phyloP scores from a whole-genome alignment of 2,888 invertebrate species.

The Pollenia amentaria region DNA sequence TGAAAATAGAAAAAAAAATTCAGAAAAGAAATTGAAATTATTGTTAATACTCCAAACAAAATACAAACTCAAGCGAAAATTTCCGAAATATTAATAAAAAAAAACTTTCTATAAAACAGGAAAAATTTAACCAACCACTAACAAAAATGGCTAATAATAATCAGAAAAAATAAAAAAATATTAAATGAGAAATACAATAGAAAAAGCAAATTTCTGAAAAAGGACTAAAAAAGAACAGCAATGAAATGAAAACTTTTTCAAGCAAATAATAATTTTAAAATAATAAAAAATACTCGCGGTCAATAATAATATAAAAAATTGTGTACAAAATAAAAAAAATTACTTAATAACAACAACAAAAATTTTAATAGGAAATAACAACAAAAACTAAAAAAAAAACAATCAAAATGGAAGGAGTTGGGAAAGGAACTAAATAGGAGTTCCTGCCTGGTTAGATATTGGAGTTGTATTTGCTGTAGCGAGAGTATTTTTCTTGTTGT shows the following conservation, averaged over 20 bases:
- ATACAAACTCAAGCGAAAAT: slow-evolving; percentile 50
- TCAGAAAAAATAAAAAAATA: slow-evolving; percentile 68
- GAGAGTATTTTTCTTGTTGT: neutral
- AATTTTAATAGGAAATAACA: slow-evolving; percentile 36
- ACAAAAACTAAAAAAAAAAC: slow-evolving; percentile 27
- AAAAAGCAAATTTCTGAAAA: slow-evolving; percentile 22
- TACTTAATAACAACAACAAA: slow-evolving; percentile 16
- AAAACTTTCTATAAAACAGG: slow-evolving; percentile 15
- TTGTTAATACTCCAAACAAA: slow-evolving; percentile 50
- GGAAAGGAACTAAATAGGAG: slow-evolving; percentile 28
- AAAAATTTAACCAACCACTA: slow-evolving; percentile 73
- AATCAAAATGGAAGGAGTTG: slow-evolving; percentile 25
- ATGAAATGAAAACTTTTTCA: slow-evolving; percentile 75
- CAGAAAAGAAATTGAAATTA: slow-evolving; percentile 76
- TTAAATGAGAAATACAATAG: slow-evolving; percentile 57
- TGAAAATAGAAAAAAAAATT: neutral
- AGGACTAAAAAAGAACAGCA: slow-evolving; percentile 26
- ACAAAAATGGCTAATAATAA: slow-evolving; percentile 69
- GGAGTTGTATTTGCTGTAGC: slow-evolving; percentile 1
- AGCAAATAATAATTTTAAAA: slow-evolving; percentile 76
- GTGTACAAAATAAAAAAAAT: slow-evolving; percentile 35
- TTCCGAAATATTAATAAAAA: neutral
- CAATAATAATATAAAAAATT: slow-evolving; percentile 55
- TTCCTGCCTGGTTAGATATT: slow-evolving; percentile 8
- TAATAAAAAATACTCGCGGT: slow-evolving; percentile 72